Conservation (phyloP, 1,140 invertebrate genomes). For the Lepidurus apus region DNA sequence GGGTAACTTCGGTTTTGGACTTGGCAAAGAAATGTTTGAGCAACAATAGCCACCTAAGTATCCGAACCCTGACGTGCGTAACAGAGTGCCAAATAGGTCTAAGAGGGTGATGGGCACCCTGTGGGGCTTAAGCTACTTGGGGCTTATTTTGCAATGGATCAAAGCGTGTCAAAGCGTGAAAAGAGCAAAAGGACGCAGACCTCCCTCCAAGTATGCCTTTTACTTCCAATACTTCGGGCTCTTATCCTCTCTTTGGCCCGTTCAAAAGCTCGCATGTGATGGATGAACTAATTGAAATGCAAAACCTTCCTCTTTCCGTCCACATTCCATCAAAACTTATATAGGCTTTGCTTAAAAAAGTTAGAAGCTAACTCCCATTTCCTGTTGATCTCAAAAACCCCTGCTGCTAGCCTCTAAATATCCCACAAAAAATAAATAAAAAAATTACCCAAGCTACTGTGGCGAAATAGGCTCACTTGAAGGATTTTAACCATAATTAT, state of each 20-base stretch:
- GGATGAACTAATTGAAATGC: constrained; percentile 22
- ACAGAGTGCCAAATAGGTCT: constrained; percentile 15
- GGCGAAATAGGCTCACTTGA: not conserved
- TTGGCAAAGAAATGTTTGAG: not conserved
- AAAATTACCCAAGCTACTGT: too few species aligned
- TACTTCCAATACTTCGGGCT: not conserved
- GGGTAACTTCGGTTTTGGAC: not conserved
- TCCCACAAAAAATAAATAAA: too few species aligned
- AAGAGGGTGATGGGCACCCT: constrained; percentile 16
- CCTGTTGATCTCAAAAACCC: too few species aligned
- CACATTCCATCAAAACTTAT: constrained; percentile 6
- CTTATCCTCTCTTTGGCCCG: not conserved
- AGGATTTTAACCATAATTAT: not conserved
- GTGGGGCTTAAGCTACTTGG: constrained; percentile 20
- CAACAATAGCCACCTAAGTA: constrained; percentile 13
- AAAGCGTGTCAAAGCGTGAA: constrained; percentile 21
- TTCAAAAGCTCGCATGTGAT: not conserved
- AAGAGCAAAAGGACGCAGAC: constrained; percentile 21
- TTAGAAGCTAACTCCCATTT: too few species aligned
- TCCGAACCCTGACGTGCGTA: not conserved
- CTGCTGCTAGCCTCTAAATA: too few species aligned
- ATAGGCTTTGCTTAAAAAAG: not conserved
- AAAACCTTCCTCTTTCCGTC: not conserved
- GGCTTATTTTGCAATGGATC: constrained; percentile 22
- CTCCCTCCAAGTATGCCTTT: constrained; percentile 16